Conservation (phyloP, 2,888 invertebrate genomes). For the Cryptophagus acutangulus region DNA sequence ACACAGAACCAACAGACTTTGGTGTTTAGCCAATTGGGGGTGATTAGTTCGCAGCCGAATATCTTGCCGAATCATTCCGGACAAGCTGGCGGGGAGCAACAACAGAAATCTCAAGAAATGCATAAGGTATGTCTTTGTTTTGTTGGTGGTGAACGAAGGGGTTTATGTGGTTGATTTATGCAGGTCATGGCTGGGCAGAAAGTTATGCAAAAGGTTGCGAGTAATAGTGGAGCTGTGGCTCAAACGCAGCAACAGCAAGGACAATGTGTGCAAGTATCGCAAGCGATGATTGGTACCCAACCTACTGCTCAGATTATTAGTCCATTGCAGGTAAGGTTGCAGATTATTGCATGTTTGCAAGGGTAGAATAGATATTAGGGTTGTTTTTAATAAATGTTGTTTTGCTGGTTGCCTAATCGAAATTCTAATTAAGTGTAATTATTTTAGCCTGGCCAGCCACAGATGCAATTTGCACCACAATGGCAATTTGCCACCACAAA, state of each 20-base stretch:
- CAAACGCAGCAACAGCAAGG: slow-evolving; percentile 59
- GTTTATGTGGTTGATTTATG: too few relatives aligned
- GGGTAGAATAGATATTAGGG: neutral
- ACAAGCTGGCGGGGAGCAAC: slow-evolving; percentile 48
- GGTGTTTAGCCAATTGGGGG: slow-evolving; percentile 68
- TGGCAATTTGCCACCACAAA: slow-evolving; percentile 64
- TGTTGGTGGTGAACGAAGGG: too few relatives aligned
- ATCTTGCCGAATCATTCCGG: slow-evolving; percentile 60
- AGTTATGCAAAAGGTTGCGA: slow-evolving; percentile 54
- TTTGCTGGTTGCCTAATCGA: slow-evolving; percentile 5
- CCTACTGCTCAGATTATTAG: slow-evolving; percentile 70
- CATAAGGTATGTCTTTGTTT: slow-evolving; percentile 54
- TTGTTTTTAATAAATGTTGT: slow-evolving; percentile 6
- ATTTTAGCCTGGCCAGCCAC: slow-evolving; percentile 57
- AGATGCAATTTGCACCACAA: slow-evolving; percentile 72
- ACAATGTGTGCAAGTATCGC: slow-evolving; percentile 69
- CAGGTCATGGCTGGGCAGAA: slow-evolving; percentile 50
- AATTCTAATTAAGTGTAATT: slow-evolving; percentile 9
- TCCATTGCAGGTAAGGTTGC: slow-evolving; percentile 58
- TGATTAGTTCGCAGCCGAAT: slow-evolving; percentile 65
- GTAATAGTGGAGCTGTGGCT: slow-evolving; percentile 42
- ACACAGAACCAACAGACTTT: slow-evolving; percentile 71
- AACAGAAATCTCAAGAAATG: slow-evolving; percentile 60
- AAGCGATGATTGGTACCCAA: slow-evolving; percentile 61
- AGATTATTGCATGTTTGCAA: slow-evolving; percentile 1